Evolutionary conservation across 2,113 vertebrate species (phyloP).

Genomic region (Phyllopteryx taeniolatus): DNA sequence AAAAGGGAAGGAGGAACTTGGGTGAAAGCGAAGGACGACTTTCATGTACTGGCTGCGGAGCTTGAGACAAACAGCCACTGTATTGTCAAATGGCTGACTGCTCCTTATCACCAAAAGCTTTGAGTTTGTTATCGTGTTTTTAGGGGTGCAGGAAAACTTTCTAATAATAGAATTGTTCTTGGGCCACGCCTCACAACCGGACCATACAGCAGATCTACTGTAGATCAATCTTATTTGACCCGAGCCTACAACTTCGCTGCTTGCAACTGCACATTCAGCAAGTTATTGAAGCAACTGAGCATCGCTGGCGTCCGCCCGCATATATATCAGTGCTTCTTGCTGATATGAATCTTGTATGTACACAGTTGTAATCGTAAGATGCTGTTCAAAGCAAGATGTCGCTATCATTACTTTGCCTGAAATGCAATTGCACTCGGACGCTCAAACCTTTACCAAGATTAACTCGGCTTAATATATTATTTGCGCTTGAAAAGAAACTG

Average conservation of each 20-base stretch:
- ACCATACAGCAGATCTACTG: not conserved
- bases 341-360: not conserved
- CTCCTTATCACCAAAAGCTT: conserved; percentile 19
- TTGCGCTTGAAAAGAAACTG: too few species aligned
- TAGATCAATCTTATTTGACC: conserved; percentile 6
- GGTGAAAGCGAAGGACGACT: conserved; percentile 46
- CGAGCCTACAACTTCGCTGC: not conserved
- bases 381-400: conserved; percentile 22
- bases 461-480: too few species aligned
- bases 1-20: conserved; percentile 38
- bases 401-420: conserved; percentile 13
- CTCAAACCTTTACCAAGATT: too few species aligned
- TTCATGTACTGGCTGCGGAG: conserved; percentile 49
- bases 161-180: conserved; percentile 6
- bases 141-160: not conserved
- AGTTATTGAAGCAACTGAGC: not conserved
- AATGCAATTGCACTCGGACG: too few species aligned
- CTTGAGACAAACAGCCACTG: conserved; percentile 34
- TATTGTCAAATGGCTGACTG: conserved; percentile 21
- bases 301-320: not conserved
- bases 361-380: conserved; percentile 8
- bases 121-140: conserved; percentile 8
- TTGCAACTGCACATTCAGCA: not conserved
- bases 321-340: conserved; percentile 4
- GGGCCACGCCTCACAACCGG: not conserved